Percentiles rank a stretch among this genome's conserved stretches.
These are phyloP conservation scores for Corvus hawaiiensis DNA, from an alignment of 2,113 vertebrate species.

Conservation along the genomic window DNA sequence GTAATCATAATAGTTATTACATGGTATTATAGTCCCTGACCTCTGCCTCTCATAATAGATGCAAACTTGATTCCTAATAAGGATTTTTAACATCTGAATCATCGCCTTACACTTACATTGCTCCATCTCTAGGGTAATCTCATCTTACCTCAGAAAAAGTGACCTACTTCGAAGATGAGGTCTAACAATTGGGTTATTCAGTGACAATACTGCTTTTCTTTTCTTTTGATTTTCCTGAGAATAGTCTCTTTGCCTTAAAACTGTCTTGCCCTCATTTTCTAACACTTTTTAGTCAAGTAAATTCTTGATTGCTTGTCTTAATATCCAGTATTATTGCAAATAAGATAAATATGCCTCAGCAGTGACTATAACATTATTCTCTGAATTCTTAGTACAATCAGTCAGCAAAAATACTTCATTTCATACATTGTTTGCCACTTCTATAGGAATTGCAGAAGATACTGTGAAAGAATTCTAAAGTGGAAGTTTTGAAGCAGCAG, in stretches of 20 bases:
- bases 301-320: neutral
- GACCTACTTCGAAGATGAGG: neutral
- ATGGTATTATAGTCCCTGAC: neutral
- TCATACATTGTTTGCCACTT: conserved; percentile 18
- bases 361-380: neutral
- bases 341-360: neutral
- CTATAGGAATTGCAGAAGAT: neutral
- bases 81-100: neutral
- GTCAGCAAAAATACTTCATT: conserved; percentile 21
- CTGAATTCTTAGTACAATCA: neutral
- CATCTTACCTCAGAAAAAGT: neutral
- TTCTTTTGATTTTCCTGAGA: neutral
- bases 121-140: conserved; percentile 3
- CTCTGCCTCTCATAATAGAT: neutral
- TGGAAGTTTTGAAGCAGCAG: neutral
- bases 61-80: neutral
- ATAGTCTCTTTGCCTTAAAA: neutral
- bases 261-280: neutral
- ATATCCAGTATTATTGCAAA: neutral
- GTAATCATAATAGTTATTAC: neutral
- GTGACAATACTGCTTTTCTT: neutral
- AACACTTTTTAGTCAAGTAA: neutral
- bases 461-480: neutral
- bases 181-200: neutral
- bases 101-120: neutral